These are phyloP conservation scores for Sebastes taczanowskii DNA, from an alignment of 2,797 vertebrate genomes.

Conservation along the genomic window DNA sequence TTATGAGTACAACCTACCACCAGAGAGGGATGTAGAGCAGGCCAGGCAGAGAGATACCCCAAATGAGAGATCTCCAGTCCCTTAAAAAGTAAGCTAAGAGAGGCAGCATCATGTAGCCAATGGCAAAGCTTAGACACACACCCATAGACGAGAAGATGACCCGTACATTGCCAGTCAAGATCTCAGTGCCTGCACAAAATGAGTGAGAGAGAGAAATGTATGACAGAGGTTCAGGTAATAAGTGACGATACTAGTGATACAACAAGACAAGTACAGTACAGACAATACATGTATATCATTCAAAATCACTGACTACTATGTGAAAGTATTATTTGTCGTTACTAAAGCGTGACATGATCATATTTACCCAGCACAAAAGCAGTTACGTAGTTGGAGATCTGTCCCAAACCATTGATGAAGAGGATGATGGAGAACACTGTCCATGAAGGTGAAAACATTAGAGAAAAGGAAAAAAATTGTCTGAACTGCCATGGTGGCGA, in stretches of 20 bases:
- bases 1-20: constrained; percentile 77
- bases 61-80: constrained; percentile 81
- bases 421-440: constrained; percentile 84
- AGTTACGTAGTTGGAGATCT: constrained; percentile 89
- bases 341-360: not conserved
- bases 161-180: constrained; percentile 82
- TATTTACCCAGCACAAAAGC: constrained; percentile 88
- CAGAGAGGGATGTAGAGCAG: constrained; percentile 28
- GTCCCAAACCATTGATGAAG: constrained; percentile 86
- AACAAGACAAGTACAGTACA: not conserved
- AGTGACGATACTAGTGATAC: not conserved
- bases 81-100: constrained; percentile 85
- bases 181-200: constrained; percentile 81
- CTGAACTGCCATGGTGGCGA: constrained; percentile 86
- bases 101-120: constrained; percentile 87
- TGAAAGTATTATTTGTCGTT: not conserved
- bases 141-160: constrained; percentile 80
- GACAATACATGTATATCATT: not conserved
- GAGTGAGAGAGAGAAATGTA: not conserved
- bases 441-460: constrained; percentile 86
- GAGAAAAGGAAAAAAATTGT: constrained; percentile 83
- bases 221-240: not conserved
- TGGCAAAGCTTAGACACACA: constrained; percentile 76
- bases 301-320: not conserved
- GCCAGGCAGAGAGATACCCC: constrained; percentile 8